Evolutionary conservation across 2,113 vertebrate genomes (phyloP), one percentile per base, ranked within the genome.

Genomic region (Tragelaphus strepsiceros): DNA sequence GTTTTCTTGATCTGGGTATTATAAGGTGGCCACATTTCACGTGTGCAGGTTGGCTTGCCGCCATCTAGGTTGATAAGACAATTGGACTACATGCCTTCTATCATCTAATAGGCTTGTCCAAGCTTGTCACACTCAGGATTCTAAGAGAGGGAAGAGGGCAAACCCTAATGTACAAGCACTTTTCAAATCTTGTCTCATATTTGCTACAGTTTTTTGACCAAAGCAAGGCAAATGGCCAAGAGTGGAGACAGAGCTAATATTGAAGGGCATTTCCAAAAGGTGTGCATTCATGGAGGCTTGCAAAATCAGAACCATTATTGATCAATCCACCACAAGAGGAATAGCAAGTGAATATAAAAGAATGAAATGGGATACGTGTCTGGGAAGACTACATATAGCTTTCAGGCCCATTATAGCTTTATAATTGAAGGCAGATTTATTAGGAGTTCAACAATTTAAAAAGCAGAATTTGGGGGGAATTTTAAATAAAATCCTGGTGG

Each of bases 361-460:
- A 58, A 87, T 19, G 46, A 49, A 56, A 46, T 9, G 28, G 22
- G 59, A 9, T 62, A 78, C 39, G 21, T 19, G 19, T 49, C 43
- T 54, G 30, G 46, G 15, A 21, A 92, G 61, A 92, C 7, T 14
- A 51, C 39, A 43, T 8, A 54, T 26, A 87, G 49, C 43, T 62
- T 58, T 80, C 35, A n/a, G 19, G n/a, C 13, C n/a, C 67, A 78
- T 77, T 49, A 28, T 39, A 58, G 12, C 49, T 39, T 95, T 71
- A 83, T 83, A 93, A 89, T 39, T 87, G 77, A 85, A 59, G 56
- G 78, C 15, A 64, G 16, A 81, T 84, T 95, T 94, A 56, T 46
- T 19, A 86, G 5, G 35, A 88, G 15, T 77, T 93, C 84, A 92
- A 94, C 54, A 91, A 88, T 91, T 92, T 94, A 35, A 88, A 56